Base-by-base conservation (phyloP, 2,113 vertebrate genomes). In the Nasalis larvatus region DNA sequence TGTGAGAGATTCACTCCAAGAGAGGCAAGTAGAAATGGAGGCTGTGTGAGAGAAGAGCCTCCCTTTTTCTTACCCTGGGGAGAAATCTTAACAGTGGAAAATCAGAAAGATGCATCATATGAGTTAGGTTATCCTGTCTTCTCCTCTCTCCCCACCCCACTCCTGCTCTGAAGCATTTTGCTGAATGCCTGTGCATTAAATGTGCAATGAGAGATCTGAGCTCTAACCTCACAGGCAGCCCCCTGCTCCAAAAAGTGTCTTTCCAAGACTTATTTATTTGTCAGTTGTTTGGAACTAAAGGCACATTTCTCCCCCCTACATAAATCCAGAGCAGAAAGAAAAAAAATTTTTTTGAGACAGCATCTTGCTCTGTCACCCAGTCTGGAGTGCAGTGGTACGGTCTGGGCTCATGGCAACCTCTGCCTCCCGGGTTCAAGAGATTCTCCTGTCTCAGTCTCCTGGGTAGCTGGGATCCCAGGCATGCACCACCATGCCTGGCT, bases 81-180 rank as follows among this genome's bases (percentile, higher is more conserved):
- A 8, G 71, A 49, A 78, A 42, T 49, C 58, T 68, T 30, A 68
- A 58, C 30, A 3, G 32, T 21, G 45, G 63, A 78, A 37, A 45
- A 23, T 40, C 27, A 47, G 56, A 35, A 66, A 56, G 30, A 40
- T 23, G n/a, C 71, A 16, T 37, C 25, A 4, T 11, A 2, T 12
- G 45, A 25, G 3, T 3, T 16, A 12, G 4, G 35, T 52, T 30
- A 10, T 32, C 71, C 30, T 69, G 42, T 32, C 89, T 69, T 32
- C 6, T 66, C 45, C 14, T 37, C 1, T 4, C 23, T 60, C 4
- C 40, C 27, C 17, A 1, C 10, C 1, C 1, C 7, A 17, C 25
- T 54, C 58, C 52, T 35, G 14, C 40, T 54, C 47, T n/a, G 10
- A 1, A 74, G 69, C 9, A 13, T 42, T 63, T 45, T 35, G 35